Conservation (phyloP, 2,888 invertebrate species). For the Gymnocheta viridis region DNA sequence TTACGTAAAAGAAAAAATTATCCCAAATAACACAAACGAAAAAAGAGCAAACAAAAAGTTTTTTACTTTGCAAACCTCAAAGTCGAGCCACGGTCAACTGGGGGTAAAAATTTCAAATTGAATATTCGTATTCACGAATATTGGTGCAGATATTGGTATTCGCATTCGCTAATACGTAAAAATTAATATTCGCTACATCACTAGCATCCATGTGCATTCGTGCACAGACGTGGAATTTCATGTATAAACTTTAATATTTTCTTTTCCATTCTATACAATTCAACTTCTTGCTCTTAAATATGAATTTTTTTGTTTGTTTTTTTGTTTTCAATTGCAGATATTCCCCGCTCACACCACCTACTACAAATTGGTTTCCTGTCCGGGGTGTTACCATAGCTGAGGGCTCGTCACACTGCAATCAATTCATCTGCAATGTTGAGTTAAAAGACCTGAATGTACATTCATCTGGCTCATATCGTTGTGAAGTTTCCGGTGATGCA, state of each 20-base stretch:
- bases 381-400: conserved; percentile 81
- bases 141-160: too few relatives aligned
- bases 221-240: too few relatives aligned
- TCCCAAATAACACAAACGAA: too few relatives aligned
- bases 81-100: too few relatives aligned
- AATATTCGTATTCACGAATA: too few relatives aligned
- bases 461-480: conserved; percentile 84
- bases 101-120: too few relatives aligned
- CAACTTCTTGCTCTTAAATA: neutral
- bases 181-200: too few relatives aligned
- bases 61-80: too few relatives aligned
- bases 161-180: too few relatives aligned
- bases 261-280: neutral
- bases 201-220: too few relatives aligned
- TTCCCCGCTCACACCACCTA: conserved; percentile 81
- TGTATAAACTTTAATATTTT: conserved; percentile 7
- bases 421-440: conserved; percentile 82
- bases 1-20: too few relatives aligned
- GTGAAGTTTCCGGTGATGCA: conserved; percentile 86
- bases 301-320: conserved; percentile 16
- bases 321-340: conserved; percentile 77
- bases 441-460: conserved; percentile 79
- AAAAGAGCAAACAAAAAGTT: too few relatives aligned
- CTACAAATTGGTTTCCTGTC: conserved; percentile 81
- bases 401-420: conserved; percentile 81